Evolutionary conservation across 1,140 invertebrate species (phyloP).

Genomic region (Cepaea nemoralis): DNA sequence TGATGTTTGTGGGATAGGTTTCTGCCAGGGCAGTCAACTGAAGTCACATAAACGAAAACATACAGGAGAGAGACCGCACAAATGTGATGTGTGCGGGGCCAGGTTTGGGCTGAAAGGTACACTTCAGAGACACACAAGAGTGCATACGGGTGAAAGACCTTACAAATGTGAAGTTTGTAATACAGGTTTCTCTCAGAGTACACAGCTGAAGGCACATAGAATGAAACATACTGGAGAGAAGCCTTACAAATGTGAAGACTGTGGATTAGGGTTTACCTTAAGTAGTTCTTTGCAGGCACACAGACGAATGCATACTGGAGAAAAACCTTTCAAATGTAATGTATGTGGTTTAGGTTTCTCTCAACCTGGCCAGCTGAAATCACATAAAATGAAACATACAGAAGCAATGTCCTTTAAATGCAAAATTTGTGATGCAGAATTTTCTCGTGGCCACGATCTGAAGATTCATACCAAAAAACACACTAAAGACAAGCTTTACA

Average conservation of each 20-base stretch:
- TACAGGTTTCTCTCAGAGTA: background rate
- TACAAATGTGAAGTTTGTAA: constrained; percentile 8
- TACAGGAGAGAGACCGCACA: background rate
- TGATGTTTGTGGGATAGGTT: background rate
- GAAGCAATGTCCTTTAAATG: background rate
- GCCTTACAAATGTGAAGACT: background rate
- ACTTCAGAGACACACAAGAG: background rate
- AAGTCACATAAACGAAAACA: background rate
- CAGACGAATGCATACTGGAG: background rate
- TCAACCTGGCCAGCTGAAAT: background rate
- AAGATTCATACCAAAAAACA: background rate
- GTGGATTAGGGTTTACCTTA: background rate
- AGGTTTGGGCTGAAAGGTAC: background rate
- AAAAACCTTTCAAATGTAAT: background rate
- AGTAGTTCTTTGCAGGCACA: background rate
- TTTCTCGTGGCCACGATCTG: background rate
- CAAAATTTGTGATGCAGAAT: background rate
- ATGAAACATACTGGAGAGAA: background rate
- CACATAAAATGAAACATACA: background rate
- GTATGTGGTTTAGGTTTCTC: background rate
- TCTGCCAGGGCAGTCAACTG: background rate
- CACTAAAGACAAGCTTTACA: background rate
- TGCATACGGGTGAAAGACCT: constrained; percentile 6
- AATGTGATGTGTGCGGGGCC: background rate
- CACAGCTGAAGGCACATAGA: background rate